These are phyloP conservation scores for Micronycteris hirsuta DNA, from an alignment of 2,113 vertebrate species.

Conservation along the genomic window DNA sequence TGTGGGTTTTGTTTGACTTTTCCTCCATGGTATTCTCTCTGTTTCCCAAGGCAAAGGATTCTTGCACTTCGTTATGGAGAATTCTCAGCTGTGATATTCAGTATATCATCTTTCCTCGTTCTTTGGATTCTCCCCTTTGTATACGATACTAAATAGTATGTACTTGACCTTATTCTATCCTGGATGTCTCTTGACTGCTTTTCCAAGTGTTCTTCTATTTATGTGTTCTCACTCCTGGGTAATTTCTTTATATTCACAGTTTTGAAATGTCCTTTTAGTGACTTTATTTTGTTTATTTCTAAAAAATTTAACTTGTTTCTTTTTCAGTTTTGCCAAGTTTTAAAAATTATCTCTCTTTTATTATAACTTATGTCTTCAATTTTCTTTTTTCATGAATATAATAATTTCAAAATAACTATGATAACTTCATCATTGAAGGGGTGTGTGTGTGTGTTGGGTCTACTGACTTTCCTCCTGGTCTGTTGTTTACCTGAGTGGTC, in stretches of 20 bases:
- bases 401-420: neutral
- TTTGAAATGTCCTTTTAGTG: neutral
- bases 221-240: neutral
- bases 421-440: neutral
- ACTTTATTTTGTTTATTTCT: neutral
- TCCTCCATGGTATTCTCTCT: neutral
- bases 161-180: neutral
- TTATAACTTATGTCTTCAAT: accelerated
- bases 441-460: neutral
- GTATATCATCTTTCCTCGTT: neutral
- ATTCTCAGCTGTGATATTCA: neutral
- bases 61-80: neutral
- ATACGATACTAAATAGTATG: neutral
- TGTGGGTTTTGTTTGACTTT: neutral
- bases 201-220: neutral
- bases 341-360: neutral
- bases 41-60: neutral
- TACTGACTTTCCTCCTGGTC: neutral
- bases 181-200: neutral
- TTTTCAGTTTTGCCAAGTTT: neutral
- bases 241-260: neutral
- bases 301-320: neutral
- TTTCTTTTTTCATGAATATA: neutral
- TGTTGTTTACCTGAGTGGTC: neutral
- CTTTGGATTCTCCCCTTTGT: neutral